A percentile compares a stretch with the other conserved stretches of the same genome.
Conservation (phyloP, 1,140 invertebrate genomes). For the Rhopalosiphum padi region DNA sequence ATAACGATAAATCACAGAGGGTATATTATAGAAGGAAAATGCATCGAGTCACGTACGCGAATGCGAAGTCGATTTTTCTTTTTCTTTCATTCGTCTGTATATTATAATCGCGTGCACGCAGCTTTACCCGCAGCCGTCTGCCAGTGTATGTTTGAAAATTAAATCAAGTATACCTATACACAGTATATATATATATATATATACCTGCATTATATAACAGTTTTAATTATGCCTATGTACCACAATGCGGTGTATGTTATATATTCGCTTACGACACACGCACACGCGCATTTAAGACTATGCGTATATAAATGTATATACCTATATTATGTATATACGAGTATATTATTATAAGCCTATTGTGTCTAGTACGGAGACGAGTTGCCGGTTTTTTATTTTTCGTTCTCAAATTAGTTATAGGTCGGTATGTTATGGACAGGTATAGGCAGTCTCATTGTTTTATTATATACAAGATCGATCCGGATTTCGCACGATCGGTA, state of each 20-base stretch:
- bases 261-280: neutral
- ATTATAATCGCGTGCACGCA: no score
- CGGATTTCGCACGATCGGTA: constrained; percentile 5
- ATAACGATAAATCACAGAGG: no score
- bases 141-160: no score
- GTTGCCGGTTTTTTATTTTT: neutral
- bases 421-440: no score
- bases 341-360: neutral
- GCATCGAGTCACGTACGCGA: no score
- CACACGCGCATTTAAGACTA: neutral
- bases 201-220: neutral
- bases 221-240: neutral
- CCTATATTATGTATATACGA: no score
- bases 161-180: no score
- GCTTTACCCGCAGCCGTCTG: no score
- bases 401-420: neutral
- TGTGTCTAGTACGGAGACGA: neutral
- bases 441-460: neutral
- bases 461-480: neutral
- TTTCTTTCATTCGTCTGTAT: no score
- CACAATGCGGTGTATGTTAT: neutral
- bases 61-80: no score
- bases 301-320: neutral
- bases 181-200: no score
- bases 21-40: no score